These are phyloP conservation scores for Chalcis sispes DNA, from an alignment of 2,888 invertebrate species.

Conservation along the genomic window DNA sequence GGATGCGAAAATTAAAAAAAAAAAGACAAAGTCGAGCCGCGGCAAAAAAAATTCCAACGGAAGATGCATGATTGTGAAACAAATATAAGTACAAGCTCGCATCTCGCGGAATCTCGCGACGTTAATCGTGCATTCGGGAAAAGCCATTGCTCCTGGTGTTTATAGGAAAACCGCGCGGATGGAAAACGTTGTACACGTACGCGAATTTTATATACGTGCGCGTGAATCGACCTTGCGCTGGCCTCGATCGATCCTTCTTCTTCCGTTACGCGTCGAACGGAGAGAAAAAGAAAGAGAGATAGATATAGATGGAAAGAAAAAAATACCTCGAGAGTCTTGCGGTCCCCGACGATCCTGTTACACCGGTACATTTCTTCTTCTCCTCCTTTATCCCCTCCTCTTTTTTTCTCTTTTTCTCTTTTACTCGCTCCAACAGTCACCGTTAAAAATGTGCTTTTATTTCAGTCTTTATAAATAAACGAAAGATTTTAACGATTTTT, in stretches of 20 bases:
- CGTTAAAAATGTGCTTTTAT: conserved; percentile 53
- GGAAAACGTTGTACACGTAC: no score
- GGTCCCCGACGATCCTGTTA: conserved; percentile 70
- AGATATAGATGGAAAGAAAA: conserved; percentile 35
- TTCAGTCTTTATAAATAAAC: conserved; percentile 9
- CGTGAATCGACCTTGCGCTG: conserved; percentile 65
- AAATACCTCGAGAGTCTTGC: conserved; percentile 62
- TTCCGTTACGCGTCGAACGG: conserved; percentile 32
- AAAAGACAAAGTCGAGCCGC: no score
- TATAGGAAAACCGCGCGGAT: no score
- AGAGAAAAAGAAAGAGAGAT: conserved; percentile 46
- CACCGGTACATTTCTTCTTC: conserved; percentile 68
- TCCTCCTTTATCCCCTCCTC: background rate
- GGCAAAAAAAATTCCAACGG: no score
- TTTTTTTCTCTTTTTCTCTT: no score
- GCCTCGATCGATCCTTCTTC: conserved; percentile 60
- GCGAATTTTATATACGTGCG: no score
- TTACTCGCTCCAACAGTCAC: conserved; percentile 50
- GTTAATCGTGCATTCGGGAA: no score
- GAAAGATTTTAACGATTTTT: background rate
- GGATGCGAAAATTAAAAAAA: no score
- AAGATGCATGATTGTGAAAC: no score
- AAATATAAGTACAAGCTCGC: no score
- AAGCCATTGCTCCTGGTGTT: no score
- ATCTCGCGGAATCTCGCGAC: no score